Evolutionary conservation across 1,140 invertebrate species (phyloP), one percentile per base, ranked within the genome.

Genomic region (Drosophila asahinai): DNA sequence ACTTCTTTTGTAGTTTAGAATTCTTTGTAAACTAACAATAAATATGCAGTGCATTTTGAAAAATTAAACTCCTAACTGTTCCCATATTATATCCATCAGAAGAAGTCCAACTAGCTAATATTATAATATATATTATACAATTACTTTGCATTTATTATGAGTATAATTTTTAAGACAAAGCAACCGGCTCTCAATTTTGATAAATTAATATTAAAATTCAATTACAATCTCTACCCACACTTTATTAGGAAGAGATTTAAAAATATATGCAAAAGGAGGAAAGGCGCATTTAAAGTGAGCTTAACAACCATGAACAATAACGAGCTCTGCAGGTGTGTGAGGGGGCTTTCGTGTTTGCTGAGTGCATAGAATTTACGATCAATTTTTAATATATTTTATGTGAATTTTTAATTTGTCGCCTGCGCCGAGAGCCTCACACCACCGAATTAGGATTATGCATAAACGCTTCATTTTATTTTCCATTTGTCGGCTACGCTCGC

Each of bases 321-420:
- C 33, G 38, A 17, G 5, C 49, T 42, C 12, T 42, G 47, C 57
- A 33, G 17, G 60, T 33, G 61, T 49, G 36, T 22, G 45, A 36
- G 67, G 49, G 63, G 54, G 63, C 48, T 61, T 45, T 49, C 47
- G 15, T 65, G 54, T 52, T 77, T 54, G 49, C n/a, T 75, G 66
- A 70, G 64, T 82, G 17, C 15, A 19, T 15, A 25, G 48, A 83
- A 81, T 87, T 89, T 83, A 89, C 66, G 27, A 63, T 57, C 68
- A 77, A 89, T 87, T 71, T 74, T 78, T 87, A 78, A 89, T 78
- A 77, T 48, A 80, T 65, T 87, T 87, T 89, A 87, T 83, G 80
- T 51, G 65, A 68, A 52, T 83, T 68, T 68, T 64, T 78, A 74
- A 81, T 71, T 64, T 75, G 68, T 83, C 62, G 52, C 71, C 66